Evolutionary conservation across 1,140 invertebrate genomes (phyloP), one percentile per base, ranked within the genome.

Genomic region (Zaprionus kolodkinae): DNA sequence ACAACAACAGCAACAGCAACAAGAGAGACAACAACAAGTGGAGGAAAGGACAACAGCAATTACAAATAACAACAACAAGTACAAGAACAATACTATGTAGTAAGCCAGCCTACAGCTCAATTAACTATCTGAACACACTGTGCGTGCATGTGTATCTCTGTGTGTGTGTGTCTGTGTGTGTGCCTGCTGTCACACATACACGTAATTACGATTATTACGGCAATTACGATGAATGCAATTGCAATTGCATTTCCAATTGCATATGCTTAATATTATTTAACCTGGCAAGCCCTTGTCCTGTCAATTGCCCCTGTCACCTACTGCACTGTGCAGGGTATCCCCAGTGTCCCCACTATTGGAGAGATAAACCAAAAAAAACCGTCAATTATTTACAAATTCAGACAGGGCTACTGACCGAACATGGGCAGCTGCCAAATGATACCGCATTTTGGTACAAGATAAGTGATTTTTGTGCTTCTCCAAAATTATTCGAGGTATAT

Each of bases 41-140:
- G n/a, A 50, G 25, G 21, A 61, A 48, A 57, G 33, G 36, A 70
- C 45, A 70, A 70, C 48, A 70, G 48, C 67, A 74, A 74, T 74
- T 69, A 74, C 72, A 74, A 74, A 73, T 73, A 73, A 70, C 73
- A 64, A 38, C 81, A 76, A 84, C 81, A 83, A 35, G 33, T 9
- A 45, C 40, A 45, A 45, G 38, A 40, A 40, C 38, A 40, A 80
- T 69, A 81, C 81, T 69, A 85, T 80, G 21, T 88, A 88, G 84
- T 87, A 87, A 88, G 84, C 80, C 82, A 70, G 71, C 78, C 75
- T 71, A 89, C 78, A 88, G 84, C 85, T 87, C 85, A 87, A 88
- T 87, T 88, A 89, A 89, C 84, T 87, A 78, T 83, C 80, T 81
- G 77, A 72, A 79, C 76, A 48, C 30, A 17, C 4, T 55, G 48